Percentiles rank a stretch among this genome's conserved stretches.
Conservation (phyloP, 2,113 vertebrate genomes). For the Macroglossus sobrinus region DNA sequence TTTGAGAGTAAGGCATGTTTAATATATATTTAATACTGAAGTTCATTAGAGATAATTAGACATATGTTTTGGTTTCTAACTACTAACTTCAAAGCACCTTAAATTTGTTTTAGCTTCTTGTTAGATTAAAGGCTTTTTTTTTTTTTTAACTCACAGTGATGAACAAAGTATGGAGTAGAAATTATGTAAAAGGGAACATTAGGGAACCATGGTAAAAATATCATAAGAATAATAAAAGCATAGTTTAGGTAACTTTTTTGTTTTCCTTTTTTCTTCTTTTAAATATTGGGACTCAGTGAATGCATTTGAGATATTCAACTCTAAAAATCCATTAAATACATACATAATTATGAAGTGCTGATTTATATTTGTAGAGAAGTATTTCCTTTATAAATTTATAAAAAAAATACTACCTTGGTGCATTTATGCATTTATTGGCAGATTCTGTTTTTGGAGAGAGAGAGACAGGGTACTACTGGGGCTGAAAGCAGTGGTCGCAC, state of each 20-base stretch:
- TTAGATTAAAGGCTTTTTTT: neutral
- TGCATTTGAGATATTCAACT: neutral
- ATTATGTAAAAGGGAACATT: neutral
- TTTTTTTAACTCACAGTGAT: neutral
- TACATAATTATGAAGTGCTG: neutral
- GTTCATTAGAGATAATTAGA: neutral
- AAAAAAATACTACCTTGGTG: neutral
- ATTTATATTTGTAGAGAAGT: neutral
- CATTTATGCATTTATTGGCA: neutral
- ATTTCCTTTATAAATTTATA: neutral
- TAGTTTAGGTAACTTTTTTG: neutral
- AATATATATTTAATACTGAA: neutral
- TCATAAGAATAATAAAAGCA: neutral
- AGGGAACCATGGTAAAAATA: neutral
- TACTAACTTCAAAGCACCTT: slow-evolving; percentile 6
- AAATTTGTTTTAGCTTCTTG: slow-evolving; percentile 4
- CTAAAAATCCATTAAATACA: neutral
- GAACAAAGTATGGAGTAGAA: neutral
- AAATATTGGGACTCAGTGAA: neutral
- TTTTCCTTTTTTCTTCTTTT: neutral
- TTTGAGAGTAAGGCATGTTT: neutral
- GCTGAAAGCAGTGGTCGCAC: neutral
- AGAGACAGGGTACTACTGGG: neutral
- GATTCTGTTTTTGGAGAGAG: neutral
- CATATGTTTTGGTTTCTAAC: neutral